These are phyloP conservation scores for Clinocottus analis DNA, from an alignment of 2,113 vertebrate species.

Conservation along the genomic window DNA sequence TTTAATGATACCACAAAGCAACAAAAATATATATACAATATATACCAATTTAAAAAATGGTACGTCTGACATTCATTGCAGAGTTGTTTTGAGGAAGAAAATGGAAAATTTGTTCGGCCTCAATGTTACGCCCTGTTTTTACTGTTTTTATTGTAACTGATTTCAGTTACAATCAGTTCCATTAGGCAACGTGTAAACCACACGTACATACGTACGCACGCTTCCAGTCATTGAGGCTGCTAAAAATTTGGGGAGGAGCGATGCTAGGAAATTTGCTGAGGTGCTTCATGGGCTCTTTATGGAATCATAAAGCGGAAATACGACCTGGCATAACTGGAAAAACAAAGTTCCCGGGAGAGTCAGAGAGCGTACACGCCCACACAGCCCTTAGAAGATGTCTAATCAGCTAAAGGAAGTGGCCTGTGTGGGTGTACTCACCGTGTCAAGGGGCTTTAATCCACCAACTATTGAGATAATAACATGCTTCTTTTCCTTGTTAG, in stretches of 20 bases:
- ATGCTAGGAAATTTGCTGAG: neutral
- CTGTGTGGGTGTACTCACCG: neutral
- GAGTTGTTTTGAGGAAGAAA: neutral
- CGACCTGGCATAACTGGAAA: neutral
- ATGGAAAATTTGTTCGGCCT: neutral
- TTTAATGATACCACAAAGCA: neutral
- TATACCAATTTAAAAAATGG: neutral
- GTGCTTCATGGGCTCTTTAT: neutral
- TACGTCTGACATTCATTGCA: neutral
- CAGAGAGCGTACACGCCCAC: conserved; percentile 2
- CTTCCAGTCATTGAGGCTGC: no score
- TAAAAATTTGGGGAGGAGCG: no score
- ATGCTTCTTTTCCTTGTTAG: neutral
- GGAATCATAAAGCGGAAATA: conserved; percentile 33
- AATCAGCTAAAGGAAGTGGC: conserved; percentile 14
- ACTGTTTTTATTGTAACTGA: no score
- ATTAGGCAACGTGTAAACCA: no score
- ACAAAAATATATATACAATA: neutral
- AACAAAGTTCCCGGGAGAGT: conserved; percentile 3
- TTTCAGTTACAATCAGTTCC: no score
- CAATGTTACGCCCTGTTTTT: neutral
- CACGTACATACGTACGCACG: no score
- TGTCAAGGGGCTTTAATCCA: neutral
- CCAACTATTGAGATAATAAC: neutral
- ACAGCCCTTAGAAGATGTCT: conserved; percentile 15